Conservation (phyloP, 92 coral and sea anemone genomes). For the Epizoanthus fatuus region DNA sequence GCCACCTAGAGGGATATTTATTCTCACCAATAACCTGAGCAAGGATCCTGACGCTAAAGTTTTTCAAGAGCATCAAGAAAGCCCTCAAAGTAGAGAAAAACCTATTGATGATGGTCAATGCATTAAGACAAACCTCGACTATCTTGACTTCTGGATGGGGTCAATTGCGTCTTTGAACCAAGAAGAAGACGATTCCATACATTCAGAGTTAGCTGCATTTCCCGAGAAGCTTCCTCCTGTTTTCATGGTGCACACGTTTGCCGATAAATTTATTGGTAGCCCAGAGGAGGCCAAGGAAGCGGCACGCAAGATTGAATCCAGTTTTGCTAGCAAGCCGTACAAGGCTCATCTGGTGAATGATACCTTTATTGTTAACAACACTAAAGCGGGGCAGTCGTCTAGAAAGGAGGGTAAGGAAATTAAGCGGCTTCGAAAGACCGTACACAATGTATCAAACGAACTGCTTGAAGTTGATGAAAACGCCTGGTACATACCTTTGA, state of each 20-base stretch:
- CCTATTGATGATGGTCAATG: no score
- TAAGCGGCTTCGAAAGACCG: constrained; percentile 5
- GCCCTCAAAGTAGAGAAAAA: no score
- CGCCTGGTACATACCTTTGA: constrained; percentile 2
- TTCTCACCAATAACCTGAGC: no score
- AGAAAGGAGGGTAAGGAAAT: constrained; percentile 7
- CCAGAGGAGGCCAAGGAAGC: background rate
- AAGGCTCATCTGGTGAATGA: constrained; percentile 6
- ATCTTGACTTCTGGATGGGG: constrained; percentile 26
- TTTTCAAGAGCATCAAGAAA: no score
- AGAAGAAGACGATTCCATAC: background rate
- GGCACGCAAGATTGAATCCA: background rate
- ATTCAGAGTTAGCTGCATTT: background rate
- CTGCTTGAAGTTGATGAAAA: background rate
- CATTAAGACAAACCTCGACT: constrained; percentile 15
- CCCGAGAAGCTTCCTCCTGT: constrained; percentile 15
- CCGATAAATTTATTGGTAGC: constrained; percentile 9
- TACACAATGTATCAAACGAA: background rate
- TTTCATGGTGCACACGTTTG: constrained; percentile 23
- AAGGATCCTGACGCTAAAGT: no score
- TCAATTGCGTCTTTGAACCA: constrained; percentile 12
- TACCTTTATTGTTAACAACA: constrained; percentile 4
- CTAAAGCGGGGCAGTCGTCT: constrained; percentile 2
- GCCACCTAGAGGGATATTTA: no score
- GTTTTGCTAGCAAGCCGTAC: background rate